A percentile compares a stretch with the other conserved stretches of the same genome.
Evolutionary conservation across 2,113 vertebrate genomes (phyloP).

Genomic region (Serilophus lunatus): DNA sequence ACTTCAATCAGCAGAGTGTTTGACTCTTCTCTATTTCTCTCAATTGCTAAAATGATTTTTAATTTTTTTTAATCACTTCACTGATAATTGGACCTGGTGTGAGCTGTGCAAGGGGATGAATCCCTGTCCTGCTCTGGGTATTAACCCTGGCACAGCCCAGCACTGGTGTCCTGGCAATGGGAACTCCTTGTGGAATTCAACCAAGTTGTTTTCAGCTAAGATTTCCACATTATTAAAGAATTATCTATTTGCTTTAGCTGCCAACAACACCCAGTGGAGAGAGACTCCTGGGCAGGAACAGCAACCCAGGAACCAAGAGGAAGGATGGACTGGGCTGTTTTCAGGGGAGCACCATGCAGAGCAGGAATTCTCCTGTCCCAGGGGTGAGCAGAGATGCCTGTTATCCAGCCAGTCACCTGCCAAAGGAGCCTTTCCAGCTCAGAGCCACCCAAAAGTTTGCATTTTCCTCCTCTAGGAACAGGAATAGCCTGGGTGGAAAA

Average conservation of each 20-base stretch:
- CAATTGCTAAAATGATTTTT: background rate
- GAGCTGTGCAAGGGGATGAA: background rate
- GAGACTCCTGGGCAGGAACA: background rate
- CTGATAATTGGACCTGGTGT: background rate
- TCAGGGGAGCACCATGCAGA: background rate
- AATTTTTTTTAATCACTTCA: background rate
- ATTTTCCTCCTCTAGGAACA: background rate
- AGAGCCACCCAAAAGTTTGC: background rate
- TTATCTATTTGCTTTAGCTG: background rate
- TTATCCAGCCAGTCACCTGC: background rate
- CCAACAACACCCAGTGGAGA: background rate
- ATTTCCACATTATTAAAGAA: background rate
- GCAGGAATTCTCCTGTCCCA: background rate
- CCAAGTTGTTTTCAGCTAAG: no score
- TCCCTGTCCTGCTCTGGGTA: no score
- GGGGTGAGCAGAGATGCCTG: background rate
- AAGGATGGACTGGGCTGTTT: background rate
- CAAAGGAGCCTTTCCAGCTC: no score
- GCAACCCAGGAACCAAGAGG: rapidly evolving
- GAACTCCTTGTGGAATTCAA: no score
- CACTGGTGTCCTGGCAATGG: no score
- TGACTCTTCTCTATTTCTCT: no score
- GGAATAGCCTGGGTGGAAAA: background rate
- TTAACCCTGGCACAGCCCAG: no score
- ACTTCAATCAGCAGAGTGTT: background rate